Conservation (phyloP, 2,888 invertebrate species). For the Argyresthia goedartella region DNA sequence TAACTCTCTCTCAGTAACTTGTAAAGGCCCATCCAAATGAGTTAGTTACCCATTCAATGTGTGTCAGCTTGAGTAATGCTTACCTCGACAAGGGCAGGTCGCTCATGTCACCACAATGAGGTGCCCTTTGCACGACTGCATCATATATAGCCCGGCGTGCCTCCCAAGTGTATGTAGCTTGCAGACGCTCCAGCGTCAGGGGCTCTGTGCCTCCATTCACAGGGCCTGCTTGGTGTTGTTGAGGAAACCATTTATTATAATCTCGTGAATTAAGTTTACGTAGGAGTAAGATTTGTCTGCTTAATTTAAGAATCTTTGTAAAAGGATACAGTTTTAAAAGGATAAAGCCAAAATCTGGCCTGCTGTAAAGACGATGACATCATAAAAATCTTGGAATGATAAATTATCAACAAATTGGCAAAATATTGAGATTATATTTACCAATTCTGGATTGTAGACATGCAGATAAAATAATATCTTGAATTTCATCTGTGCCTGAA, state of each 20-base stretch:
- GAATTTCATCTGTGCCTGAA: background rate
- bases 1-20: no score
- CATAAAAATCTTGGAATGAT: background rate
- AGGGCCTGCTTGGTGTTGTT: background rate
- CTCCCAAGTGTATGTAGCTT: conserved; percentile 55
- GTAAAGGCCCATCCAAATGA: background rate
- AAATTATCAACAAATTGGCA: background rate
- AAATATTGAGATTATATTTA: background rate
- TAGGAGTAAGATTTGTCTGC: no score
- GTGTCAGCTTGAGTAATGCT: no score
- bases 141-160: conserved; percentile 71
- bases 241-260: no score
- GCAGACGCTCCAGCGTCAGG: conserved; percentile 37
- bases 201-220: conserved; percentile 21
- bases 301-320: background rate
- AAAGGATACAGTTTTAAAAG: conserved; percentile 22
- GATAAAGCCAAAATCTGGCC: background rate
- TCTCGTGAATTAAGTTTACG: no score
- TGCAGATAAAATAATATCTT: no score
- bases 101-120: conserved; percentile 28
- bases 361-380: no score
- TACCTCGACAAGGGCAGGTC: conserved; percentile 43
- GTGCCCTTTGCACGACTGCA: conserved; percentile 51
- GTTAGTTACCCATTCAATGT: no score
- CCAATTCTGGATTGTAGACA: background rate